A percentile compares a stretch with the other conserved stretches of the same genome.
These are phyloP conservation scores for Stegana nigrithorax DNA, from an alignment of 2,888 invertebrate genomes.

Conservation along the genomic window DNA sequence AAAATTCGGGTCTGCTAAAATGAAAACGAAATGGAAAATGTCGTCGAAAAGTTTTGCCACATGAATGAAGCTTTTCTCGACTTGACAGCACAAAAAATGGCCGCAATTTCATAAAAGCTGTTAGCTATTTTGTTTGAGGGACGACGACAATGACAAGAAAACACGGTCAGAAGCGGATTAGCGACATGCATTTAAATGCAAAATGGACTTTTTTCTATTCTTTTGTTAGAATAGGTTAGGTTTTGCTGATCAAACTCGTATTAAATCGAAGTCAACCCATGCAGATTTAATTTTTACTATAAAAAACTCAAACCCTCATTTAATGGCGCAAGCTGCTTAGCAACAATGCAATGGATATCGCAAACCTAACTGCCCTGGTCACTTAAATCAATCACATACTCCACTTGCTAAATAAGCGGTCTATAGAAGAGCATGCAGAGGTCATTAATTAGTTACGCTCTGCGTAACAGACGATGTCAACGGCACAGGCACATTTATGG, in stretches of 20 bases:
- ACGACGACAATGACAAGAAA: too few relatives aligned
- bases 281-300: too few relatives aligned
- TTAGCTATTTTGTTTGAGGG: too few relatives aligned
- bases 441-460: conserved; percentile 43
- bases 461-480: too few relatives aligned
- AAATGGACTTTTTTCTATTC: too few relatives aligned
- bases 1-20: neutral
- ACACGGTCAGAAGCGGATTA: too few relatives aligned
- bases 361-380: conserved; percentile 6
- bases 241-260: too few relatives aligned
- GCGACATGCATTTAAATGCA: too few relatives aligned
- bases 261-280: too few relatives aligned
- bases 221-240: too few relatives aligned
- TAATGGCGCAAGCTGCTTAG: neutral
- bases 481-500: too few relatives aligned
- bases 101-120: neutral
- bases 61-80: neutral
- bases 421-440: conserved; percentile 23
- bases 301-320: too few relatives aligned
- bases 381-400: conserved; percentile 49
- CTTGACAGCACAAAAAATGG: neutral
- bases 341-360: neutral
- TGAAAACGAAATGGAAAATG: neutral
- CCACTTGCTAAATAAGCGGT: conserved; percentile 32
- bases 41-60: neutral